Evolutionary conservation across 2,797 vertebrate genomes (phyloP).

Genomic region (Podarcis siculus): DNA sequence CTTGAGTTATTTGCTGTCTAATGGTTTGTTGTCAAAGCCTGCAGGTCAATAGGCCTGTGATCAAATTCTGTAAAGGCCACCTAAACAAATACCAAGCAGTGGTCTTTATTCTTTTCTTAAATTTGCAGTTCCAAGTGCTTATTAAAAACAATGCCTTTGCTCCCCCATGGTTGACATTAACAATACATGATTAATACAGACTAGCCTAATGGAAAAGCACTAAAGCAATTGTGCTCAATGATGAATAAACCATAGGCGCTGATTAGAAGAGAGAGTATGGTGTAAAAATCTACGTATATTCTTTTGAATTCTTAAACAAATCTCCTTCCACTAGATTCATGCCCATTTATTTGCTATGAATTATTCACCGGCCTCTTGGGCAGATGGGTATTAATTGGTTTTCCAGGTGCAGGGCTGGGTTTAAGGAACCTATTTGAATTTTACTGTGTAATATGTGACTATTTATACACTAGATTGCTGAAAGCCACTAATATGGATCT

Average conservation of each 20-base stretch:
- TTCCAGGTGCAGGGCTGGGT: neutral
- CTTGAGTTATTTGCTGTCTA: neutral
- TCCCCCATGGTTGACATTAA: constrained; percentile 17
- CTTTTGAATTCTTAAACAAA: neutral
- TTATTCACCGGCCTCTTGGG: neutral
- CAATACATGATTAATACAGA: constrained; percentile 35
- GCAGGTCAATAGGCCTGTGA: neutral
- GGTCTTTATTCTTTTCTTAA: neutral
- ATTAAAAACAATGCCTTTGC: constrained; percentile 28
- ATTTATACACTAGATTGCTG: neutral
- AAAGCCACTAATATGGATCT: neutral
- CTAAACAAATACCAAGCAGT: neutral
- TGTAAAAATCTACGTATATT: neutral
- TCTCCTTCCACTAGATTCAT: neutral
- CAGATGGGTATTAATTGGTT: neutral
- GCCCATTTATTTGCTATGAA: neutral
- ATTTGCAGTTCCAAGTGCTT: neutral
- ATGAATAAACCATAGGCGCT: constrained; percentile 16
- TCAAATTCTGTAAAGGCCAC: constrained; percentile 1
- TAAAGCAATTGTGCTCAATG: constrained; percentile 9
- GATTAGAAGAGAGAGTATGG: neutral
- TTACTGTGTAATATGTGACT: neutral
- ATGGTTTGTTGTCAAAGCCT: neutral
- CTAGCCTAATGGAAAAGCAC: constrained; percentile 32
- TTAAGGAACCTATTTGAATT: neutral